Evolutionary conservation across 2,797 vertebrate genomes (phyloP).

Genomic region (Hemibagrus guttatus): DNA sequence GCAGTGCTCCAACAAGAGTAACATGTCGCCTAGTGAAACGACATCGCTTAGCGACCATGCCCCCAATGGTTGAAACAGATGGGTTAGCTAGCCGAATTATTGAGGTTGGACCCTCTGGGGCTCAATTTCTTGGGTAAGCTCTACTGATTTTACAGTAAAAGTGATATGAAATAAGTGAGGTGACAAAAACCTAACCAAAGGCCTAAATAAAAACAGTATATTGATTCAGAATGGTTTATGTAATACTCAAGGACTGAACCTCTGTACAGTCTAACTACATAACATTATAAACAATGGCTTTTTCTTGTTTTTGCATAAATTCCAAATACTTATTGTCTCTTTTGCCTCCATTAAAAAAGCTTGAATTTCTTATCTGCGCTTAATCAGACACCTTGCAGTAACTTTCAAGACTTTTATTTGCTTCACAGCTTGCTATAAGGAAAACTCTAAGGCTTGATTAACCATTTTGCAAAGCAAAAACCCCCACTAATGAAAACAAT

Average conservation of each 20-base stretch:
- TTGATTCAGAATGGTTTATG: neutral
- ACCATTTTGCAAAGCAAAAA: constrained; percentile 49
- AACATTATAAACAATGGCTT: constrained; percentile 10
- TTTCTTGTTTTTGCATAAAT: constrained; percentile 25
- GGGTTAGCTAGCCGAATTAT: constrained; percentile 93
- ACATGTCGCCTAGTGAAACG: constrained; percentile 96
- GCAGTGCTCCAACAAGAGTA: constrained; percentile 92
- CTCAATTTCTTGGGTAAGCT: constrained; percentile 98
- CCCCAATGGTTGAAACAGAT: constrained; percentile 95
- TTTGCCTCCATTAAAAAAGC: constrained; percentile 19
- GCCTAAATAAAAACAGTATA: neutral
- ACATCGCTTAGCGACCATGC: constrained; percentile 94
- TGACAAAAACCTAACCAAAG: neutral
- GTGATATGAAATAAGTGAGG: neutral
- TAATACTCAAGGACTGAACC: neutral
- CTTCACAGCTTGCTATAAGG: constrained; percentile 46
- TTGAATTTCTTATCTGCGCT: constrained; percentile 33
- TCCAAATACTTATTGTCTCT: constrained; percentile 11
- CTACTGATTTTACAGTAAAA: constrained; percentile 1
- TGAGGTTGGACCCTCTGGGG: constrained; percentile 95
- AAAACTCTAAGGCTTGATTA: constrained; percentile 26
- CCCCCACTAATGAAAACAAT: constrained; percentile 55
- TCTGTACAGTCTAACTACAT: neutral
- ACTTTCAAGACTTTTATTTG: constrained; percentile 32
- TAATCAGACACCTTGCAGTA: constrained; percentile 40